phyloP scores from a whole-genome alignment of 2,888 invertebrate genomes.

The Trichopoda pennipes region DNA sequence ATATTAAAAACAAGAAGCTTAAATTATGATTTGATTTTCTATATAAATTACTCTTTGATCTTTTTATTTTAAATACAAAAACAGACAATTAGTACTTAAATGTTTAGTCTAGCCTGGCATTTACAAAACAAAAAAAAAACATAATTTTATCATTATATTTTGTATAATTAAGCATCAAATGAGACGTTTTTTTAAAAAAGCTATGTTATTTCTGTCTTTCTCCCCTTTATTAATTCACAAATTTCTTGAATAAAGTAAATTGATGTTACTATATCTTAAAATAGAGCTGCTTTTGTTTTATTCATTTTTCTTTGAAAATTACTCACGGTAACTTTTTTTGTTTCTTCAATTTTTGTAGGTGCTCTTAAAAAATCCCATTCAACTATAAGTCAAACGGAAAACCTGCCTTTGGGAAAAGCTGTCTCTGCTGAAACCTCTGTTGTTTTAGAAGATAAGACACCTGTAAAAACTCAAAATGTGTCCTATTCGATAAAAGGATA shows the following conservation, averaged over 20 bases:
- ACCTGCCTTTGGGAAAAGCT: background rate
- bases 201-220: background rate
- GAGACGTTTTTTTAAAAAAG: background rate
- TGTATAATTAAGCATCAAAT: background rate
- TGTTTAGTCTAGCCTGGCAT: no score
- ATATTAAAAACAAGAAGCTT: no score
- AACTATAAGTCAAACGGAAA: background rate
- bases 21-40: no score
- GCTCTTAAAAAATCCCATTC: constrained; percentile 47
- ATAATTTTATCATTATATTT: no score
- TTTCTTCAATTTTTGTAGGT: constrained; percentile 54
- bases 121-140: no score
- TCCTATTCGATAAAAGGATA: constrained; percentile 47
- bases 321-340: background rate
- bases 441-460: constrained; percentile 14
- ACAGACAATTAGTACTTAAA: no score
- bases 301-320: background rate
- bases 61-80: no score
- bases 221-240: background rate
- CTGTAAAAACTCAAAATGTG: constrained; percentile 42
- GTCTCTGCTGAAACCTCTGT: background rate
- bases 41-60: no score
- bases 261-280: constrained; percentile 23
- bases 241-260: constrained; percentile 32
- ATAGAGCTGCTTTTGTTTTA: background rate